Base-by-base conservation (phyloP, 2,888 invertebrate species). In the Amphipoea lucens region DNA sequence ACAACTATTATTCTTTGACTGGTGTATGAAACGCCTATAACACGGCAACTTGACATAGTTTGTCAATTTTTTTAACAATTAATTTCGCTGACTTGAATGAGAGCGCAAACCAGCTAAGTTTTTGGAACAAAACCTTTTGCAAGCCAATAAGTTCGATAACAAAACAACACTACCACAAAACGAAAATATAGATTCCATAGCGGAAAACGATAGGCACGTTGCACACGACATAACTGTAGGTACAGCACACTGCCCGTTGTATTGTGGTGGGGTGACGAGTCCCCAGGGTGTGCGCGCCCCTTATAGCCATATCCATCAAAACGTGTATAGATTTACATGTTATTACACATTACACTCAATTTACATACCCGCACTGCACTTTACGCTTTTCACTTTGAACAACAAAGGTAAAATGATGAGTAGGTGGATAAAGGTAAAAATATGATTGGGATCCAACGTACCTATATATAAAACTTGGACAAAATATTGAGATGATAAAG, bases 241-340 rank as follows among this genome's bases (percentile, higher is more conserved):
- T 42, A 79, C 67, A 80, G n/a, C 40, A 77, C n/a, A 82, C 81
- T 79, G 75, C 81, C 65, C 67, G 71, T 75, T 63, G 74, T 79
- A 71, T 80, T 83, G 90, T 74, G 87, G 85, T 76, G 63, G 73
- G 79, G 90, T 78, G 88, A 79, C 78, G 66, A 84, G 66, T 88
- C 89, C 88, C 89, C n/a, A 57, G 89, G 87, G 83, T 82, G 80
- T 80, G 45, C 86, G 81, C 89, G 81, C 89, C 89, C 89, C 87
- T 82, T 75, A 85, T 78, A 86, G 84, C 78, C 74, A 76, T 83
- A 88, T 90, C 88, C 85, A 89, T 89, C 88, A 88, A 76, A 89
- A 90, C 78, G 81, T 85, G 83, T 90, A 87, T 87, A 85, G 89
- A 90, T 89, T 89, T 90, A 89, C 90, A 89, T 89, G 74, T 87